phyloP scores from a whole-genome alignment of 2,888 invertebrate species.

The Acutogordius australiensis region DNA sequence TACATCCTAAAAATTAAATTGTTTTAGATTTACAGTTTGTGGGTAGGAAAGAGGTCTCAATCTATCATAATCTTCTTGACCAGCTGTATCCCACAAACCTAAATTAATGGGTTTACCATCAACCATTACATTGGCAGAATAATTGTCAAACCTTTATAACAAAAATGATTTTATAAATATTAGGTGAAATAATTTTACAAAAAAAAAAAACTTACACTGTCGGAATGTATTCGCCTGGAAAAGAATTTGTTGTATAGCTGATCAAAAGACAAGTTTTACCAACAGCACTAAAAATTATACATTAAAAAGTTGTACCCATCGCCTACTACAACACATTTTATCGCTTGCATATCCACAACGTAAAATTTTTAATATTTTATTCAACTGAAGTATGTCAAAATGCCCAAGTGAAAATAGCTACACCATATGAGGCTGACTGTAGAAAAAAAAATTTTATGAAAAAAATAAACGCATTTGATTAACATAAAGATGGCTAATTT shows the following conservation, averaged over 20 bases:
- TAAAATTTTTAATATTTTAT: no score
- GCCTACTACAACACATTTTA: conserved; percentile 90
- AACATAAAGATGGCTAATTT: no score
- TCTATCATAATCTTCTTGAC: conserved; percentile 85
- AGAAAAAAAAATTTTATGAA: no score
- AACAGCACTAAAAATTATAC: conserved; percentile 44
- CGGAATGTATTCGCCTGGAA: conserved; percentile 95
- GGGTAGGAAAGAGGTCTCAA: conserved; percentile 80
- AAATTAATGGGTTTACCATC: conserved; percentile 90
- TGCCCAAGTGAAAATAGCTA: no score
- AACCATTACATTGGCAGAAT: conserved; percentile 95
- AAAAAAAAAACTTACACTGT: no score
- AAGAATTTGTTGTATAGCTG: conserved; percentile 97
- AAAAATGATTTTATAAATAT: no score
- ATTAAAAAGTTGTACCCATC: conserved; percentile 46
- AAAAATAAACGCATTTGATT: no score
- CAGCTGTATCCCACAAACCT: conserved; percentile 80
- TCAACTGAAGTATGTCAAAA: no score
- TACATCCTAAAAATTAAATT: conserved; percentile 41
- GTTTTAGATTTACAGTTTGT: conserved; percentile 38
- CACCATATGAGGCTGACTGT: no score
- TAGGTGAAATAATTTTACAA: no score
- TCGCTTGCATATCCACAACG: conserved; percentile 99
- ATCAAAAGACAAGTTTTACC: conserved; percentile 97
- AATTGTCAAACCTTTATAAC: conserved; percentile 91